phyloP scores from a whole-genome alignment of 2,888 invertebrate genomes.

The Meandrusa payeni region DNA sequence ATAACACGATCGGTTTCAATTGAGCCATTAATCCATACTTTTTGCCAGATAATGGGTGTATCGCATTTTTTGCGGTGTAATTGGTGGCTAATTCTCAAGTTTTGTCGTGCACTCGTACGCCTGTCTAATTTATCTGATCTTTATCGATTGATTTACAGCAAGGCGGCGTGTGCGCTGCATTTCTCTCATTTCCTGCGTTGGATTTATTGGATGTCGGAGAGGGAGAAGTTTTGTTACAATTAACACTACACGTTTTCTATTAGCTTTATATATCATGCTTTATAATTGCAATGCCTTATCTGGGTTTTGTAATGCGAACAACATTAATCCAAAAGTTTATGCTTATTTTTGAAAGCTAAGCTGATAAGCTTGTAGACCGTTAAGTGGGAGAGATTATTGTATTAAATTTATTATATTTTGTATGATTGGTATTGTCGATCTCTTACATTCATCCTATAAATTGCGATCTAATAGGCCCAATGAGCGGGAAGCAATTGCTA shows the following conservation, averaged over 20 bases:
- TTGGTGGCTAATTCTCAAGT: slow-evolving; percentile 52
- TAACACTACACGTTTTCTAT: slow-evolving; percentile 20
- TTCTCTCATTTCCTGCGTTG: slow-evolving; percentile 30
- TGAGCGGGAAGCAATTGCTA: too few species aligned
- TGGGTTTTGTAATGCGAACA: not conserved
- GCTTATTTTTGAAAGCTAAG: too few species aligned
- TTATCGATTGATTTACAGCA: slow-evolving; percentile 51
- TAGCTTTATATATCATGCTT: slow-evolving; percentile 11
- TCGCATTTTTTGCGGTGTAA: slow-evolving; percentile 50
- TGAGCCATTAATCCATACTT: slow-evolving; percentile 49
- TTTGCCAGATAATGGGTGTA: slow-evolving; percentile 44
- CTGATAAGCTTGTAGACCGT: too few species aligned
- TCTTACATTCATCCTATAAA: too few species aligned
- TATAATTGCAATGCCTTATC: not conserved
- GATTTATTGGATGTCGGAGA: slow-evolving; percentile 24
- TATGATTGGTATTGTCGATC: too few species aligned
- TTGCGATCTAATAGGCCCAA: too few species aligned
- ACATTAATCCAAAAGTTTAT: too few species aligned
- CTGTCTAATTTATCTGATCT: slow-evolving; percentile 40
- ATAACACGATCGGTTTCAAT: slow-evolving; percentile 53
- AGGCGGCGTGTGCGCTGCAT: slow-evolving; percentile 34
- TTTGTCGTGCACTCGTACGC: slow-evolving; percentile 40
- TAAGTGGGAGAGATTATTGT: too few species aligned
- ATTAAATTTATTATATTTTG: too few species aligned
- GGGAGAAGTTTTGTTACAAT: slow-evolving; percentile 17